Conservation (phyloP, 2,113 vertebrate species). For the Ciconia maguari region DNA sequence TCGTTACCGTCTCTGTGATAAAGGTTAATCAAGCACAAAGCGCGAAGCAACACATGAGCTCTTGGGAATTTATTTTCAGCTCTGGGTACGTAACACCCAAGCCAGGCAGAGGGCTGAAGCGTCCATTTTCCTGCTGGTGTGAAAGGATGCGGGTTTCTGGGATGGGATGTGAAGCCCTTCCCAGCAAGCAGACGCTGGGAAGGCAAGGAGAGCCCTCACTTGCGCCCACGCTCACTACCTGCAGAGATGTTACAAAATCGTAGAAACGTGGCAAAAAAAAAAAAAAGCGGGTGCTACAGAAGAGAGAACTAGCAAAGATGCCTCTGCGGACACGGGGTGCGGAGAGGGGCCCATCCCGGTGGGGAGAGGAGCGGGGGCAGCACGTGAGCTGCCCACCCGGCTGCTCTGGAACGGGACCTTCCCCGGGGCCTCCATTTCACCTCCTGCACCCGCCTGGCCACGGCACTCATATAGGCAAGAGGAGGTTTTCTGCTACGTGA, state of each 20-base stretch:
- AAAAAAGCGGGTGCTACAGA: fast-evolving
- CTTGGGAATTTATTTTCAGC: neutral
- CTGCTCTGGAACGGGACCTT: neutral
- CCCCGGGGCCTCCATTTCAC: neutral
- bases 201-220: neutral
- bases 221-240: neutral
- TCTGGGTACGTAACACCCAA: fast-evolving
- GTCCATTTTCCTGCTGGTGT: fast-evolving
- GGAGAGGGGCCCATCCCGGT: neutral
- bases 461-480: fast-evolving
- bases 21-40: slow-evolving; percentile 63
- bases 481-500: neutral
- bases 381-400: neutral
- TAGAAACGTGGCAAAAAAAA: fast-evolving
- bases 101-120: neutral
- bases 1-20: slow-evolving; percentile 27
- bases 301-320: too few species aligned
- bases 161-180: neutral
- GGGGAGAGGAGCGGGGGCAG: neutral
- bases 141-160: fast-evolving
- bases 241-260: fast-evolving
- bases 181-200: neutral
- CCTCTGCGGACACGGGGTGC: neutral
- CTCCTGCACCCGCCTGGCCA: neutral
- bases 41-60: neutral